Evolutionary conservation across 2,113 vertebrate genomes (phyloP), one percentile per base, ranked within the genome.

Genomic region (Catagonus wagneri): DNA sequence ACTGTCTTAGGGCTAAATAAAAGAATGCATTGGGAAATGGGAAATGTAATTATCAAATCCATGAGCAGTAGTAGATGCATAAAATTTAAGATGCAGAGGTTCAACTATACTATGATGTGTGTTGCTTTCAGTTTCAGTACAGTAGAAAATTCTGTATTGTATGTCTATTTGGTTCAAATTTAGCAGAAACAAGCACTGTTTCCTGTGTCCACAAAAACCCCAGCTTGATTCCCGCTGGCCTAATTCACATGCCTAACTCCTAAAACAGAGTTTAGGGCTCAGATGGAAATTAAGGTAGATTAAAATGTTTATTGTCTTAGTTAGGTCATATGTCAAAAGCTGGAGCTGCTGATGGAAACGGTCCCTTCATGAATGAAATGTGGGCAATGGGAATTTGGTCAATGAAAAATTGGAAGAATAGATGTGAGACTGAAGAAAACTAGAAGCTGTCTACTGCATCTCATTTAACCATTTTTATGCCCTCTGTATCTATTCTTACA

Each of bases 241-340:
- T 95, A 79, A 75, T 39, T 68, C 80, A 69, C 4, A 16, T 89
- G 27, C 54, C 6, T 85, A 80, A 61, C 93, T 93, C 76, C 34
- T 74, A 58, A 83, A 87, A 56, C 7, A 96, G 52, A 78, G 85
- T 85, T 8, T n/a, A 2, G 72, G n/a, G 1, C 14, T 27, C 1
- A 16, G n/a, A 9, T 68, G 72, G n/a, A 89, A 78, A 72, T 61
- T 58, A 34, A 29, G 29, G 27, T 14, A 76, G 27, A 89, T 11
- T 75, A 36, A 88, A 81, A 23, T 72, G 44, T 85, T 94, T 87
- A 76, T 95, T 91, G 22, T 25, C 34, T 96, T 90, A 96, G 54
- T 96, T 90, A 96, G 54, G 32, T 54, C 65, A 83, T 20, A 69
- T 80, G 80, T 52, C 78, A 93, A 90, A 86, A 91, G 23, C 56